Base-by-base conservation (phyloP, 2,797 vertebrate genomes). In the Erethizon dorsatum region DNA sequence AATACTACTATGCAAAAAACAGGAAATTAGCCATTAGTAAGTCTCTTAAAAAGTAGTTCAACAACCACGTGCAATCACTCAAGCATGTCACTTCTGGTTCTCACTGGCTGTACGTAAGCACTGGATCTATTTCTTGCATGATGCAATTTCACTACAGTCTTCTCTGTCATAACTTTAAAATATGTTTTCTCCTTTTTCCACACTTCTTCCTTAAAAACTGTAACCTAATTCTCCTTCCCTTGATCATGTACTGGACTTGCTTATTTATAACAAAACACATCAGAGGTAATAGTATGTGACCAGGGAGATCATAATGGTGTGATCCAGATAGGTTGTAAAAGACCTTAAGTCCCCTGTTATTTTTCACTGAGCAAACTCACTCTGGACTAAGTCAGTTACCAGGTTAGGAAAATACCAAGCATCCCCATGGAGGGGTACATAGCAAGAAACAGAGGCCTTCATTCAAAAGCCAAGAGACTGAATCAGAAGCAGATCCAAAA, bases 361-460 rank as follows among this genome's bases (percentile, higher is more conserved):
- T 73, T 5, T 37, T 59, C 6, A 8, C 5, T 67, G 7, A 20
- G 37, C 28, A 61, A 85, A 56, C 3, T 13, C 6, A 47, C 13
- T 52, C 31, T 8, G 20, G 10, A 83, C 7, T 24, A 82, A n/a
- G 17, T 41, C 6, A 75, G 14, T 2, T 84, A 1, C 41, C 7
- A 12, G 69, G 11, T 11, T 41, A 6, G 45, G 52, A 75, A 88
- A 37, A 61, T 3, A 59, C 4, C 13, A 31, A 83, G 5, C 3
- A 83, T 3, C 17, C 8, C 3, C 20, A 3, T 24, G 2, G 2
- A 84, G 13, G n/a, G 2, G 3, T 47, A 8, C 20, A 2, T 12
- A 63, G 33, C 33, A 52, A 79, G 10, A n/a, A 65, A 71, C 31
- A 5, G 14, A 65, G 6, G 12, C 1, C 6, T 54, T 80, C 24